Evolutionary conservation across 2,113 vertebrate genomes (phyloP).

Genomic region (Callospermophilus lateralis): DNA sequence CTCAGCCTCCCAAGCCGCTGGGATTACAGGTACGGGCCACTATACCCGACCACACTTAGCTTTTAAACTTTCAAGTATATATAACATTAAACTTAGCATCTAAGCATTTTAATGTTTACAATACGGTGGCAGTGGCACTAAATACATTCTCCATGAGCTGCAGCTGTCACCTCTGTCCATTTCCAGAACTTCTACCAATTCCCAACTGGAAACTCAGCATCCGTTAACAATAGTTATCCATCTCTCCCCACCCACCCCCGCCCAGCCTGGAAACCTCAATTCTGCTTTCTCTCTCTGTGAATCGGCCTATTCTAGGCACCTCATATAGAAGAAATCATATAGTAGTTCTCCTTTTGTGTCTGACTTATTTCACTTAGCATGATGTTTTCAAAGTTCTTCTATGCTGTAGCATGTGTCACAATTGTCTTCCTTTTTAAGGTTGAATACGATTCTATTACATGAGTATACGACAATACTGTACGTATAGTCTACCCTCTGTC

Average conservation of each 20-base stretch:
- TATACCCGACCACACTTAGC: neutral
- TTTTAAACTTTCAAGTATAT: neutral
- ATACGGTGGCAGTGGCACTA: neutral
- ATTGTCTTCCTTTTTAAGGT: neutral
- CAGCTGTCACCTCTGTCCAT: neutral
- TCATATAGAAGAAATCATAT: neutral
- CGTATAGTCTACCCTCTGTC: neutral
- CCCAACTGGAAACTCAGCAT: neutral
- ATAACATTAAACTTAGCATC: neutral
- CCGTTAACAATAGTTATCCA: neutral
- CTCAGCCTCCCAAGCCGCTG: too few relatives aligned
- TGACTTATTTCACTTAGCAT: neutral
- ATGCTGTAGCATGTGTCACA: neutral
- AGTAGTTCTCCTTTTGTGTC: neutral
- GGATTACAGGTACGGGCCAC: too few relatives aligned
- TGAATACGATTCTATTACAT: neutral
- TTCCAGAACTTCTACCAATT: slow-evolving; percentile 17
- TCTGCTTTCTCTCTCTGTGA: neutral
- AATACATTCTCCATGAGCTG: neutral
- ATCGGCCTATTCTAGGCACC: neutral
- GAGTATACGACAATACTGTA: too few relatives aligned
- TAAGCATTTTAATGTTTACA: neutral
- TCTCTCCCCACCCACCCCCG: too few relatives aligned
- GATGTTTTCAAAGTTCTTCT: neutral
- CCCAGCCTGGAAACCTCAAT: neutral